Base-by-base conservation (phyloP, 2,888 invertebrate genomes). In the Cinara cedri region DNA sequence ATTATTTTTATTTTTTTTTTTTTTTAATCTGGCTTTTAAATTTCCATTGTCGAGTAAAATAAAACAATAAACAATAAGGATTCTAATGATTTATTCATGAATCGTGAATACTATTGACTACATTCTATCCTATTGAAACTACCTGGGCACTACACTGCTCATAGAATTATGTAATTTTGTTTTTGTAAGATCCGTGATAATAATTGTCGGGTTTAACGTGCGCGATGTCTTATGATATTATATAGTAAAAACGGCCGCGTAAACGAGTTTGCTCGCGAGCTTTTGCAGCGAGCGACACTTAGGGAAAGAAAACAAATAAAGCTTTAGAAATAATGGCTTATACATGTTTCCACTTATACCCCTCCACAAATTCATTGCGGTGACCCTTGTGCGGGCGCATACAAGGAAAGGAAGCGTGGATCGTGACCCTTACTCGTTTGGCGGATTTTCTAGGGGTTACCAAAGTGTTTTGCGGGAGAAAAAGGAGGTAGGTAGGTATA, bases 311-410 rank as follows among this genome's bases (percentile, higher is more conserved):
- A 76, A 76, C 66, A 76, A 76, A 76, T 76, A 76, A 66, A 76
- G 65, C 66, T 76, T 76, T 76, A 68, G 66, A 65, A 76, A 76
- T 76, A 76, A 76, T 76, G 76, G 76, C 76, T 76, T 76, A 76
- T 76, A 76, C 76, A 76, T 76, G 76, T 76, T 76, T 55, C 76
- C 24, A 57, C 74, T 76, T 76, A 42, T 63, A 54, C 75, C 65
- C 49, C 44, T 55, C 51, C 26, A 4, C 21, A 26, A 76, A 66
- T 57, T 55, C 76, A 76, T 55, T 55, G 34, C 34, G 66, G 57
- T 46, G 76, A 76, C 76, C 76, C 76, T 66, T 46, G 19, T 46
- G 54, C 21, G 66, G 34, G 34, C 34, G 34, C 34, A 34, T 6
- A 34, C 26, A 57, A 42, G n/a, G 54, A 44, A 26, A 46, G 19